Evolutionary conservation across 2,797 vertebrate species (phyloP).

Genomic region (Etheostoma perlongum): DNA sequence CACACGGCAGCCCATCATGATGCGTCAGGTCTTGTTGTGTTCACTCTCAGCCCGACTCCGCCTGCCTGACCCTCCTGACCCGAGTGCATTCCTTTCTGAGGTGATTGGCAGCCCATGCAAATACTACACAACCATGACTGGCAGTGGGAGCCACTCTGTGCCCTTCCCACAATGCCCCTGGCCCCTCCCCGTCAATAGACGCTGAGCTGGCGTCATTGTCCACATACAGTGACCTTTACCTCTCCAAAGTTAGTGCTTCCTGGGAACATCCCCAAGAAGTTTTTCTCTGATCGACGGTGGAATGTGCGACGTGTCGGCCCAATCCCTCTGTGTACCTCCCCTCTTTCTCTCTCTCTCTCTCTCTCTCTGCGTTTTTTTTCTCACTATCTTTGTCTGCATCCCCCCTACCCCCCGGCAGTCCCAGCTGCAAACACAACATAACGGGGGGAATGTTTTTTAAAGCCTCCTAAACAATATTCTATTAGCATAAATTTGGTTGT

Average conservation of each 20-base stretch:
- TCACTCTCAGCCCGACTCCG: conserved; percentile 80
- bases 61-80: conserved; percentile 84
- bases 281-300: conserved; percentile 82
- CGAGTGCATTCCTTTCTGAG: conserved; percentile 85
- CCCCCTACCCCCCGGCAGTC: conserved; percentile 76
- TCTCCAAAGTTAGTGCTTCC: conserved; percentile 84
- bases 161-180: conserved; percentile 89
- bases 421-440: conserved; percentile 73
- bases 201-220: conserved; percentile 88
- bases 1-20: conserved; percentile 66
- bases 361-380: conserved; percentile 49
- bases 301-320: conserved; percentile 84
- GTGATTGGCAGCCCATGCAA: conserved; percentile 90
- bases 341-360: too few species aligned
- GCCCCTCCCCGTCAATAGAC: conserved; percentile 88
- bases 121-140: conserved; percentile 84
- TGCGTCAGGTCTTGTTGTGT: conserved; percentile 83
- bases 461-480: conserved; percentile 83
- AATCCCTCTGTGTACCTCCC: conserved; percentile 77
- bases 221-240: conserved; percentile 90
- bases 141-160: conserved; percentile 84
- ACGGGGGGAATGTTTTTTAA: conserved; percentile 66
- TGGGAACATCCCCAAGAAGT: conserved; percentile 85
- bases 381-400: conserved; percentile 69
- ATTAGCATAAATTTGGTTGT: conserved; percentile 85